Evolutionary conservation across 2,888 invertebrate species (phyloP).

Genomic region (Torymus tubicola): DNA sequence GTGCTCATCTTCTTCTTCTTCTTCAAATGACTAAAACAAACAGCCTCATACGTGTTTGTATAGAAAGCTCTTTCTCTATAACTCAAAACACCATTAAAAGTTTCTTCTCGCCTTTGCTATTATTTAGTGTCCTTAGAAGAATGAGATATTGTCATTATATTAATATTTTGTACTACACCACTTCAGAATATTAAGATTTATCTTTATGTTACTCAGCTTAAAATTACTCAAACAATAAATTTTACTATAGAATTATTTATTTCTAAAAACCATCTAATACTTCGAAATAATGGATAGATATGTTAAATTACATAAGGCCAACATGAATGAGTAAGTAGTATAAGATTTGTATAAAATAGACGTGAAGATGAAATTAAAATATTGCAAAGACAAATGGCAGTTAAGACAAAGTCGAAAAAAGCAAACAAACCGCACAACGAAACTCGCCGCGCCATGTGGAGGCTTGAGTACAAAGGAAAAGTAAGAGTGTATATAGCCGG

Average conservation of each 20-base stretch:
- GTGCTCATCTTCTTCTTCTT: constrained; percentile 8
- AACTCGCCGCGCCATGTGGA: constrained; percentile 26
- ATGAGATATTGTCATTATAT: constrained; percentile 15
- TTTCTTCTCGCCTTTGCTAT: constrained; percentile 38
- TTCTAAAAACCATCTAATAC: too few species aligned
- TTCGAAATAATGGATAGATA: too few species aligned
- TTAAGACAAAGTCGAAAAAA: constrained; percentile 38
- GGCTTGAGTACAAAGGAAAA: constrained; percentile 51
- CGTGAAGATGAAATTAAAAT: constrained; percentile 39
- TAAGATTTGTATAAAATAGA: constrained; percentile 28
- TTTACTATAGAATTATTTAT: too few species aligned
- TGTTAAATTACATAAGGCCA: background rate
- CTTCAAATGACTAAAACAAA: constrained; percentile 41
- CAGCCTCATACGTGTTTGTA: constrained; percentile 15
- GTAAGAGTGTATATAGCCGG: constrained; percentile 11
- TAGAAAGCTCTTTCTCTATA: constrained; percentile 31
- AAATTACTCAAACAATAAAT: too few species aligned
- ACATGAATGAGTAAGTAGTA: constrained; percentile 9
- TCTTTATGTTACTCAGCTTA: too few species aligned
- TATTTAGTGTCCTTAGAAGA: constrained; percentile 32
- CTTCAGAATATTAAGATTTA: too few species aligned
- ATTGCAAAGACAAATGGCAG: constrained; percentile 48
- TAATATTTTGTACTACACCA: background rate
- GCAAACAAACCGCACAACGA: constrained; percentile 37
- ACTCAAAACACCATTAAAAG: constrained; percentile 52